These are phyloP conservation scores for Corythornis cristatus DNA, from an alignment of 2,113 vertebrate species.

Conservation along the genomic window DNA sequence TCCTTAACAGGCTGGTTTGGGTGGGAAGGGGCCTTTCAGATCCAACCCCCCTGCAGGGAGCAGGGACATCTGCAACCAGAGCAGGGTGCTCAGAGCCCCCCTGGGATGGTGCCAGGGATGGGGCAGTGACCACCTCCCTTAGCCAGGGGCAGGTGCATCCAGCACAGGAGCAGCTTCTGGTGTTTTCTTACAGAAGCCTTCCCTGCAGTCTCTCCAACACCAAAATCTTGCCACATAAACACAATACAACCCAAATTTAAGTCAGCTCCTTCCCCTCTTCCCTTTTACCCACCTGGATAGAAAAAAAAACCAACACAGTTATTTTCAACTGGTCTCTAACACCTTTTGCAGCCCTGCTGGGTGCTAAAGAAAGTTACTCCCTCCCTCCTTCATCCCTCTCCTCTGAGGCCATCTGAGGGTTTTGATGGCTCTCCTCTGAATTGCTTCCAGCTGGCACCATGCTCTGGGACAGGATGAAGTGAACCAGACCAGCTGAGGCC, in stretches of 20 bases:
- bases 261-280: neutral
- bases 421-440: neutral
- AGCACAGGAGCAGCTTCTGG: rapidly evolving
- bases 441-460: neutral
- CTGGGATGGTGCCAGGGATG: neutral
- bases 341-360: no score
- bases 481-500: neutral
- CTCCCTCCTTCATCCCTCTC: rapidly evolving
- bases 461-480: rapidly evolving
- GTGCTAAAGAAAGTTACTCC: rapidly evolving
- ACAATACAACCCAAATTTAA: neutral
- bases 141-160: neutral
- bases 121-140: neutral
- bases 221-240: neutral
- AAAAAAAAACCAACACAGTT: neutral
- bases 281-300: neutral
- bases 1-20: neutral
- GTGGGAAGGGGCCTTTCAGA: neutral
- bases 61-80: neutral
- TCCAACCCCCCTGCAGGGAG: neutral
- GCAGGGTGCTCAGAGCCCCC: neutral
- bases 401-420: neutral
- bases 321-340: rapidly evolving
- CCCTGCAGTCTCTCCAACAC: neutral
- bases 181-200: rapidly evolving